Percentiles rank a stretch among this genome's conserved stretches.
These are phyloP conservation scores for Proisotoma minuta DNA, from an alignment of 2,888 invertebrate species.

Conservation along the genomic window DNA sequence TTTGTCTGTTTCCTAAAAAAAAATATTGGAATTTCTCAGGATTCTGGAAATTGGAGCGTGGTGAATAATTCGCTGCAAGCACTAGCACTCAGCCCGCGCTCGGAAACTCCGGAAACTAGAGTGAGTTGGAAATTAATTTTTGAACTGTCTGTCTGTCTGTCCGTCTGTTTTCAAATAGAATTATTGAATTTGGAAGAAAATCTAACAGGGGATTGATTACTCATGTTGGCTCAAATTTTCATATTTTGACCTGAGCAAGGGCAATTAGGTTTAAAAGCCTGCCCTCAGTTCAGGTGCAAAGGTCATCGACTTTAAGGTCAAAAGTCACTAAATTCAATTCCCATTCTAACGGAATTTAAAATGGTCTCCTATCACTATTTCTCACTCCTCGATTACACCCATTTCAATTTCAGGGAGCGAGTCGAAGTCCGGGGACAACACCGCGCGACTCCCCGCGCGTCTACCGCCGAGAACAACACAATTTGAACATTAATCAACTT, in stretches of 20 bases:
- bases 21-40: no score
- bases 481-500: not conserved
- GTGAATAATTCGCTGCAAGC: conserved; percentile 56
- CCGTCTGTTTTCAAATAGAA: no score
- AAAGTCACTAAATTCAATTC: no score
- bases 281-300: no score
- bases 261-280: no score
- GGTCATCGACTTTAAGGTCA: no score
- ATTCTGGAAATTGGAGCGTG: conserved; percentile 55
- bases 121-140: no score
- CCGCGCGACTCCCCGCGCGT: conserved; percentile 58
- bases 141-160: no score
- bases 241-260: no score
- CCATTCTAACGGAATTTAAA: not conserved
- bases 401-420: conserved; percentile 50
- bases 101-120: conserved; percentile 52
- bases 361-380: conserved; percentile 8
- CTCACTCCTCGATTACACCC: conserved; percentile 18
- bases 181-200: no score
- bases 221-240: not conserved
- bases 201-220: no score
- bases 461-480: conserved; percentile 16
- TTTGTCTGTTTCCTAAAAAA: not conserved
- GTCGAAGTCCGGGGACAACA: conserved; percentile 58
- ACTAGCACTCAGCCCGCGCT: conserved; percentile 56